Percentiles rank a stretch among this genome's conserved stretches.
These are phyloP conservation scores for Unio pictorum DNA, from an alignment of 2,888 invertebrate genomes.

Conservation along the genomic window DNA sequence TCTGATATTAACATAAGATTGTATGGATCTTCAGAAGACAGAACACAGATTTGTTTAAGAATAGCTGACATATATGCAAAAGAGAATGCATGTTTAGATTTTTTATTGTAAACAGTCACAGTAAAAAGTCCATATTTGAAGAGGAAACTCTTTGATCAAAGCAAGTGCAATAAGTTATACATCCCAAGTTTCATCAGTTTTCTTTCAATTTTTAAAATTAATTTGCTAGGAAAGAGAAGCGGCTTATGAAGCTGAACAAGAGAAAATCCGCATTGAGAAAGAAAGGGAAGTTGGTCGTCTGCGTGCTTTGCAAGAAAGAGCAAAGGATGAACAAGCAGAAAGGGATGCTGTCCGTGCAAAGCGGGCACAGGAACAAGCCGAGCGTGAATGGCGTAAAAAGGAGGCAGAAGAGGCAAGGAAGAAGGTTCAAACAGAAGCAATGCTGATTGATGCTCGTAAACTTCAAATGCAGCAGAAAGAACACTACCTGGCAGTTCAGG, in stretches of 20 bases:
- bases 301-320: constrained; percentile 69
- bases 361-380: constrained; percentile 70
- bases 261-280: constrained; percentile 69
- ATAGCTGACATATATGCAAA: too few relatives aligned
- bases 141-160: too few relatives aligned
- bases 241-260: constrained; percentile 69
- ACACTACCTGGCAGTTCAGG: constrained; percentile 71
- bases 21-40: too few relatives aligned
- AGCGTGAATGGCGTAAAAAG: constrained; percentile 71
- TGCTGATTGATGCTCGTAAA: constrained; percentile 66
- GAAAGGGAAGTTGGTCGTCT: constrained; percentile 70
- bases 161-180: too few relatives aligned
- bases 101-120: too few relatives aligned
- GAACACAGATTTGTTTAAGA: too few relatives aligned
- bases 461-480: constrained; percentile 71
- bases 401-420: constrained; percentile 66
- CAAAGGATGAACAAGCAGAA: constrained; percentile 70
- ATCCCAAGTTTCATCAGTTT: too few relatives aligned
- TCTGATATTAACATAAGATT: too few relatives aligned
- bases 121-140: too few relatives aligned
- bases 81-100: too few relatives aligned
- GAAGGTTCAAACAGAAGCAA: constrained; percentile 67
- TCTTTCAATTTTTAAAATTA: too few relatives aligned
- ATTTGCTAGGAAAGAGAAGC: constrained; percentile 64
- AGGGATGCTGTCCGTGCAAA: constrained; percentile 70